Percentiles rank a stretch among this genome's conserved stretches.
These are phyloP conservation scores for Lophius piscatorius DNA, from an alignment of 2,113 vertebrate species.

Conservation along the genomic window DNA sequence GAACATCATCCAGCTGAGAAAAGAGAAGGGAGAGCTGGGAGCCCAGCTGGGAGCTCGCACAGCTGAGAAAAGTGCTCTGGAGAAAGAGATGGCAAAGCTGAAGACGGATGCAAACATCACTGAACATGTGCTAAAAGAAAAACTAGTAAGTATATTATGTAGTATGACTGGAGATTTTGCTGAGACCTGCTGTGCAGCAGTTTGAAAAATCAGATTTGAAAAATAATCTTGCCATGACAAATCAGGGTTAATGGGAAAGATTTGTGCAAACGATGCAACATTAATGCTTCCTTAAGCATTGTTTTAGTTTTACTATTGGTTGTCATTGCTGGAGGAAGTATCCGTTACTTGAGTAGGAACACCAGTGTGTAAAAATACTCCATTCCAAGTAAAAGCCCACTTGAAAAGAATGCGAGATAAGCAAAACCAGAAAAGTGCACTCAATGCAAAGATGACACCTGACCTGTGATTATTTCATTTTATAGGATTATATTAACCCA, in stretches of 20 bases:
- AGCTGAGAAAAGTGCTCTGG: conserved; percentile 63
- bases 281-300: conserved; percentile 10
- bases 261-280: not conserved
- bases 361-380: too few relatives aligned
- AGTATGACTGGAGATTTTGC: not conserved
- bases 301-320: conserved; percentile 7
- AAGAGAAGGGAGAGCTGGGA: conserved; percentile 70
- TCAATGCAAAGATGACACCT: too few relatives aligned
- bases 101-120: conserved; percentile 52
- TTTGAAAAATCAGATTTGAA: not conserved
- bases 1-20: conserved; percentile 60
- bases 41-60: conserved; percentile 67
- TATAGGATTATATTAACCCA: not conserved
- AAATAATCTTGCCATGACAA: too few relatives aligned
- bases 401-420: too few relatives aligned
- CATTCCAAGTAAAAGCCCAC: too few relatives aligned
- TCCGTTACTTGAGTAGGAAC: too few relatives aligned
- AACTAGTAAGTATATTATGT: conserved; percentile 65
- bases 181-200: not conserved
- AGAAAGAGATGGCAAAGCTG: conserved; percentile 61
- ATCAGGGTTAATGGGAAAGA: not conserved
- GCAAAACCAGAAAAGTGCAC: too few relatives aligned
- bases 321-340: not conserved
- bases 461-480: too few relatives aligned
- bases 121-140: not conserved